These are phyloP conservation scores for Epizoanthus scotinus DNA, from an alignment of 92 coral and sea anemone species.

Conservation along the genomic window DNA sequence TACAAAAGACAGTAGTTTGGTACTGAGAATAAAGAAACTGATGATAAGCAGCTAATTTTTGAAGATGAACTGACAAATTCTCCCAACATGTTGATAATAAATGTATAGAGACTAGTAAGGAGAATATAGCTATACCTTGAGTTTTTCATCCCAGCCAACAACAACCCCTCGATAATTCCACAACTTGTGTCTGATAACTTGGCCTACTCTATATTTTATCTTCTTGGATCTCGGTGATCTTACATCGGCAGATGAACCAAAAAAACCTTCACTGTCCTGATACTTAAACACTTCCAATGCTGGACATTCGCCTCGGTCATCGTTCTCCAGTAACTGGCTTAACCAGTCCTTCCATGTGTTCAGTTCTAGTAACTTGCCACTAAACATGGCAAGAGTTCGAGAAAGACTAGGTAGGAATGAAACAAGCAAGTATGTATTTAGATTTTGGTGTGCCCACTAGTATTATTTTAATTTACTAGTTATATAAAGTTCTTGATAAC, in stretches of 20 bases:
- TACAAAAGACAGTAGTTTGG: too few relatives aligned
- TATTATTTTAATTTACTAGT: too few relatives aligned
- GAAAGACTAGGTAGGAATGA: slow-evolving; percentile 4
- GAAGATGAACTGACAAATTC: too few relatives aligned
- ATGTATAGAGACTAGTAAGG: too few relatives aligned
- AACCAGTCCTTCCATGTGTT: slow-evolving; percentile 76
- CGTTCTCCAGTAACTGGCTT: slow-evolving; percentile 57
- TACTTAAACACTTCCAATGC: slow-evolving; percentile 85
- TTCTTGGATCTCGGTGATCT: slow-evolving; percentile 72
- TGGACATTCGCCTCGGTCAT: slow-evolving; percentile 88
- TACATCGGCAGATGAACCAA: slow-evolving; percentile 73
- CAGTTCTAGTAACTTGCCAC: slow-evolving; percentile 62
- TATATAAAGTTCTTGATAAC: too few relatives aligned
- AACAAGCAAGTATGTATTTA: too few relatives aligned
- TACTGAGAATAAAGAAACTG: too few relatives aligned
- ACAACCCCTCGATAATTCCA: slow-evolving; percentile 92
- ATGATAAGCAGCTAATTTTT: too few relatives aligned
- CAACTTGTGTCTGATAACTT: slow-evolving; percentile 81
- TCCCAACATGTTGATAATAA: too few relatives aligned
- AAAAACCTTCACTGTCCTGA: slow-evolving; percentile 74
- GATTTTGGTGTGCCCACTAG: too few relatives aligned
- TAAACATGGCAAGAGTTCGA: slow-evolving; percentile 29
- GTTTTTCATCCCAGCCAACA: slow-evolving; percentile 94
- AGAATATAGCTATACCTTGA: slow-evolving; percentile 58
- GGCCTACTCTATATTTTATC: slow-evolving; percentile 86